These are phyloP conservation scores for Lamprologus callipterus DNA, from an alignment of 2,113 vertebrate genomes.

Conservation along the genomic window DNA sequence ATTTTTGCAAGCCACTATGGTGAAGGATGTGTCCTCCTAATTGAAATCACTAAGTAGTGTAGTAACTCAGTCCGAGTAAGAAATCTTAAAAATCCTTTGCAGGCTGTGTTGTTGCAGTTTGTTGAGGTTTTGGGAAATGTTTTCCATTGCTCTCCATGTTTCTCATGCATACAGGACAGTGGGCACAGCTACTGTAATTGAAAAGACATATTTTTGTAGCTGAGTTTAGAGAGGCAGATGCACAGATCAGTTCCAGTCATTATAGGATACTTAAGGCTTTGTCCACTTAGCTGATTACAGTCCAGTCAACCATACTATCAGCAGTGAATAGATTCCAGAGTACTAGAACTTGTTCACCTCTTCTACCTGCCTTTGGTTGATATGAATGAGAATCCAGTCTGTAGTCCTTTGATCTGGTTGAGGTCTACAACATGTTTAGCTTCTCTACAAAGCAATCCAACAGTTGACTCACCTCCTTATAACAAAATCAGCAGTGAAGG, in stretches of 20 bases:
- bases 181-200: not conserved
- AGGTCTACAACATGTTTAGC: not conserved
- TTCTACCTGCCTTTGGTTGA: not conserved
- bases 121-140: not conserved
- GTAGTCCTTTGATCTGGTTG: not conserved
- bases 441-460: not conserved
- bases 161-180: not conserved
- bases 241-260: not conserved
- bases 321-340: not conserved
- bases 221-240: not conserved
- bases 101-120: not conserved
- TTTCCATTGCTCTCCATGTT: not conserved
- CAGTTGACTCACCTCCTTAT: not conserved
- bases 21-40: not conserved
- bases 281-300: not conserved
- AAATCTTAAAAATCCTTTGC: not conserved
- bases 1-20: accelerated
- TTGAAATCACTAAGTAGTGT: not conserved
- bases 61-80: not conserved
- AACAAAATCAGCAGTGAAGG: not conserved
- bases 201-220: not conserved
- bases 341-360: not conserved
- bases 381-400: not conserved
- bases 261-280: not conserved
- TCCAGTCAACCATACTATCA: not conserved